Base-by-base conservation (phyloP, 2,888 invertebrate genomes). In the Entomobrya multifasciata region DNA sequence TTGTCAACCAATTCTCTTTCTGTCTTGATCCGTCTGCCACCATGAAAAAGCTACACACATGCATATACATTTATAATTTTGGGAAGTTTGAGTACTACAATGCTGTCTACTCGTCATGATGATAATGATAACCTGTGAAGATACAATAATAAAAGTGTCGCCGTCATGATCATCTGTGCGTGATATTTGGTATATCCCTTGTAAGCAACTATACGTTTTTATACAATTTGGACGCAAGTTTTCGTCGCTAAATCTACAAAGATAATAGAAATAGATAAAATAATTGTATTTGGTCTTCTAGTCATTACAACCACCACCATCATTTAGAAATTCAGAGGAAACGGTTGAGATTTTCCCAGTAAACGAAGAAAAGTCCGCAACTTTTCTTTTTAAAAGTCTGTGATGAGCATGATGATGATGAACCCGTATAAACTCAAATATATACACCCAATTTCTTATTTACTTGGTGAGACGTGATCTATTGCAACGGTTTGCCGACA, bases 371-470 rank as follows among this genome's bases (percentile, higher is more conserved):
- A 65, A 65, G 22, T 67, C 20, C 67, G 67, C 17, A 44, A 4
- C 25, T 20, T 17, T 30, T 4, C n/a, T 22, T 67, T 44, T 67
- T 57, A 5, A 44, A 20, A 36, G 36, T 8, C 4, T 15, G 6
- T 22, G 44, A 67, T 30, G 67, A 67, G 41, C 65, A n/a, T 62
- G 44, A 67, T 80, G 30, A 72, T 86, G 86, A 80, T 80, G 86
- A 86, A 86, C 86, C 86, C 86, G 79, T 86, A 80, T 86, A 79
- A 79, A 65, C 86, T 86, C 86, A 27, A 8, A 36, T 60, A 47
- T 62, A 77, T 55, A 78, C 78, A 80, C 79, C 79, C 74, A 74
- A 72, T 86, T 86, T 67, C 79, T 86, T 36, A 36, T 36, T 62
- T 70, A 36, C 70, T 49, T 72, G 62, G 79, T 79, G 79, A 62